phyloP scores from a whole-genome alignment of 1,140 invertebrate genomes.

The Drosophila grimshawi region DNA sequence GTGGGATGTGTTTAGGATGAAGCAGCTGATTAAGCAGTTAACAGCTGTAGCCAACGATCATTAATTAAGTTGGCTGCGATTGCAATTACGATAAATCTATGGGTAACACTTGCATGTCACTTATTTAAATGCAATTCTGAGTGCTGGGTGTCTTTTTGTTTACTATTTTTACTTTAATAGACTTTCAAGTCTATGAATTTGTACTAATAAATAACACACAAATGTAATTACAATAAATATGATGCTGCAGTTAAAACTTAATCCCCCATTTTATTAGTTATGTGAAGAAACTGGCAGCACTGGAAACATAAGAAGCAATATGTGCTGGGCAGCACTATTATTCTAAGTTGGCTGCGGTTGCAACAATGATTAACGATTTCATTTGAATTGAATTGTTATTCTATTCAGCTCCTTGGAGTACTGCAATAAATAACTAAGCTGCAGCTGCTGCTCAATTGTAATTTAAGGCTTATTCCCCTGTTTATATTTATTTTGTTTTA shows the following conservation, averaged over 20 bases:
- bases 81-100: not conserved
- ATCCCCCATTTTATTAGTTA: too few relatives aligned
- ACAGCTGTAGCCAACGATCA: not conserved
- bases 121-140: not conserved
- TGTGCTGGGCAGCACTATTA: constrained; percentile 3
- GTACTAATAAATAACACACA: too few relatives aligned
- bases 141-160: too few relatives aligned
- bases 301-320: not conserved
- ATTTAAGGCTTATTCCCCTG: constrained; percentile 18
- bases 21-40: constrained; percentile 15
- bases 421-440: not conserved
- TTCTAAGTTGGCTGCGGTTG: not conserved
- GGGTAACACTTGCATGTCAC: not conserved
- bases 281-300: not conserved
- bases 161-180: too few relatives aligned
- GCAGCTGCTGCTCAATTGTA: constrained; percentile 4
- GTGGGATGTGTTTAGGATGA: not conserved
- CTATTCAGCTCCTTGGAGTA: not conserved
- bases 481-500: constrained; percentile 29
- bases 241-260: too few relatives aligned
- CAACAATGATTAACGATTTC: constrained; percentile 3
- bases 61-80: constrained; percentile 11
- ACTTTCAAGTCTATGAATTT: too few relatives aligned
- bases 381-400: not conserved
- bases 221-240: too few relatives aligned